Conservation (phyloP, 2,113 vertebrate genomes). For the Melospiza georgiana region DNA sequence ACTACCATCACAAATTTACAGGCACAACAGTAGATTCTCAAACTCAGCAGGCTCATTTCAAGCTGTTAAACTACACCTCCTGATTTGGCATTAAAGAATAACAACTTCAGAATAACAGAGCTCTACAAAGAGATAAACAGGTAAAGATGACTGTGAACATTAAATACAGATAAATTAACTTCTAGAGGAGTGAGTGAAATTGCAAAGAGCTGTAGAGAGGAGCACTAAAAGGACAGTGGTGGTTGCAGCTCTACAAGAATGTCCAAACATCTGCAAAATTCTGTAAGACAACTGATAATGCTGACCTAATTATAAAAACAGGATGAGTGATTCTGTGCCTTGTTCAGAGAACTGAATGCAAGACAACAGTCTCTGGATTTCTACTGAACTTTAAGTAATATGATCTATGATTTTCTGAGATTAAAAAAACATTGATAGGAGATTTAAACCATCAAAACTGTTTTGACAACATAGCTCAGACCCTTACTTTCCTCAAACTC, state of each 20-base stretch:
- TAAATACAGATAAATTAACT: not conserved
- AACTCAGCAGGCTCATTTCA: not conserved
- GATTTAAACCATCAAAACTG: not conserved
- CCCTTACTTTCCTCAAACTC: not conserved
- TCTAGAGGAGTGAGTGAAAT: not conserved
- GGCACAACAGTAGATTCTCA: not conserved
- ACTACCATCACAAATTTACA: not conserved
- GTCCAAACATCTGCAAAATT: not conserved
- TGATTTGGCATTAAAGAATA: not conserved
- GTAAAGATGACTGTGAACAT: not conserved
- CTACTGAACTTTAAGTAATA: not conserved
- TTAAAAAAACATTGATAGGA: not conserved
- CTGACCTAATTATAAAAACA: not conserved
- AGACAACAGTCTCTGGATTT: not conserved
- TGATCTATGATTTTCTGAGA: not conserved
- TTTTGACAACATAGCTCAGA: not conserved
- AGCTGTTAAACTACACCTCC: not conserved
- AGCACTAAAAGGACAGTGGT: not conserved
- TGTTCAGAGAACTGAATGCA: not conserved
- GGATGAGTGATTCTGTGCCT: not conserved
- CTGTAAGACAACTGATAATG: not conserved
- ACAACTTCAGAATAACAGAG: not conserved
- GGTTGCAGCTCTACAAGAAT: not conserved
- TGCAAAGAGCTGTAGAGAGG: not conserved
- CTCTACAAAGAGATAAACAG: not conserved